phyloP scores from a whole-genome alignment of 2,113 vertebrate genomes.

The Sprattus sprattus region DNA sequence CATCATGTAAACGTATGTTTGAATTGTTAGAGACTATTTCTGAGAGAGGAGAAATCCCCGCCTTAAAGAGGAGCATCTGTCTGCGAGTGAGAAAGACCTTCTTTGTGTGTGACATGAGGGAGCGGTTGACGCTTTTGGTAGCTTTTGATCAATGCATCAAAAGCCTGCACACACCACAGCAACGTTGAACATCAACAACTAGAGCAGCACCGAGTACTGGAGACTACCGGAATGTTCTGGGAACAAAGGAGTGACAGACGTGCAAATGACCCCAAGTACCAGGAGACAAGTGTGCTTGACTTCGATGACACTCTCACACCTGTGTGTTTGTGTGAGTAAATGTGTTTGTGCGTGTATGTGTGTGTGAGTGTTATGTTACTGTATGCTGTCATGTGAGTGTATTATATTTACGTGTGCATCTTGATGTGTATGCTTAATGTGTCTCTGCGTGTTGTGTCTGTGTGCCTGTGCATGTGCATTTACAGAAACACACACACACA shows the following conservation, averaged over 20 bases:
- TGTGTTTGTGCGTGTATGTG: background rate
- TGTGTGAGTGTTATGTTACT: background rate
- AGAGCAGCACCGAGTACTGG: too few species aligned
- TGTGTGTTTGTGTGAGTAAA: background rate
- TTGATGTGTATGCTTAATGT: background rate
- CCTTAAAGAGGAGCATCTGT: background rate
- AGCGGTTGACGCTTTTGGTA: background rate
- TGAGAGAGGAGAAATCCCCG: background rate
- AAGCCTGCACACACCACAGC: background rate
- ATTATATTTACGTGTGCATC: background rate
- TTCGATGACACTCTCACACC: background rate
- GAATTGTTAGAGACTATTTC: constrained; percentile 29
- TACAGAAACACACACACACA: background rate
- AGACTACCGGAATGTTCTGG: background rate
- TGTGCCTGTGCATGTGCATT: background rate
- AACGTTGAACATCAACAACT: background rate
- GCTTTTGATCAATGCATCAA: constrained; percentile 2
- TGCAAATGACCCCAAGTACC: background rate
- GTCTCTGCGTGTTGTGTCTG: background rate
- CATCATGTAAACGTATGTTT: background rate
- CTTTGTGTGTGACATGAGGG: background rate
- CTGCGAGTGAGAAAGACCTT: background rate
- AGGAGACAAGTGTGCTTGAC: background rate
- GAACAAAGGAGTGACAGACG: background rate
- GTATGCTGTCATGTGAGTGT: background rate